Evolutionary conservation across 2,797 vertebrate genomes (phyloP), one percentile per base, ranked within the genome.

Genomic region (Enteromius viviparus): DNA sequence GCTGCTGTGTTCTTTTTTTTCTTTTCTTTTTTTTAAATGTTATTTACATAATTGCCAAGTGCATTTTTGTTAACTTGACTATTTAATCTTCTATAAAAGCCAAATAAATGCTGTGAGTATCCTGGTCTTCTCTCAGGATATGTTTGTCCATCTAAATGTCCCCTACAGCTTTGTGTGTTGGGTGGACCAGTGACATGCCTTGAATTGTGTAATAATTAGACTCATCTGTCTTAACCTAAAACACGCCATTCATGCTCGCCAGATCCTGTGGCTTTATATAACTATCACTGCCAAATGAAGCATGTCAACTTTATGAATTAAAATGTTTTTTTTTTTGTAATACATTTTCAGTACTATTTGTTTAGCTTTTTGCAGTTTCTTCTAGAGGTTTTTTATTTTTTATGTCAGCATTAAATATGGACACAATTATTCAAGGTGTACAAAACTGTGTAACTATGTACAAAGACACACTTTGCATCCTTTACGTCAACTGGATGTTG

Each of bases 1-100:
- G 89, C 87, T 78, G 51, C 81, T 6, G 26, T 49, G 40, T 91
- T 82, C 91, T 92, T 45, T 91, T 81, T 93, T 91, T 81, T 93
- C 91, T 87, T 45, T 80, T 26, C 1, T 93, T 91, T 81, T 93
- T 91, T 87, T 40, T n/a, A n/a, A 79, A 87, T 90, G 90, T 87
- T 90, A 88, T 90, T 87, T 90, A 87, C 89, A 89, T 6, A 91
- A 93, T 92, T 93, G 93, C 91, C 93, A 92, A 92, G 90, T 93
- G 90, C 91, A 87, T 91, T 89, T 90, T 78, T 90, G 29, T 55
- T 71, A 29, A 70, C 32, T n/a, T 60, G 45, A 49, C n/a, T 21
- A 26, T 80, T 64, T 80, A 89, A 89, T 60, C 49, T n/a, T 75
- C 88, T 80, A 83, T 84, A 76, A 65, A 87, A 89, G 92, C 89